Evolutionary conservation across 2,797 vertebrate species (phyloP), one percentile per base, ranked within the genome.

Genomic region (Aldrovandia affinis): DNA sequence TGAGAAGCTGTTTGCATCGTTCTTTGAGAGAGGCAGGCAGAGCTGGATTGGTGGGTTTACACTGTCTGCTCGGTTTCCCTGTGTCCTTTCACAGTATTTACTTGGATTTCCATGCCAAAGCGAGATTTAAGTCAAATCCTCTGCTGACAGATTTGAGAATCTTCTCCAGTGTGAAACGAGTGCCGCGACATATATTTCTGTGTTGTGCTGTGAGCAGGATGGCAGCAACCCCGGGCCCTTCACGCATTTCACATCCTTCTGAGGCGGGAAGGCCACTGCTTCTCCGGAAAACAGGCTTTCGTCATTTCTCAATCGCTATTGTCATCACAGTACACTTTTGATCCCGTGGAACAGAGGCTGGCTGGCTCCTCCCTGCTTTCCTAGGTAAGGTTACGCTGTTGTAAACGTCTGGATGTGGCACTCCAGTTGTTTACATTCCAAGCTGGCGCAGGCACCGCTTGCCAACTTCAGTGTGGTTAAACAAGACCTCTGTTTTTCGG

Each of bases 111-210:
- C 87, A 88, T 89, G 91, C 91, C 90, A 94, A 92, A 90, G 90
- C 91, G 90, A 93, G 93, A 95, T 95, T 94, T 94, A 90, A 88
- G 89, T 90, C 92, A 91, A 94, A 93, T 89, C 91, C 87, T 88
- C 86, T 88, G 90, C 88, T 94, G 94, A 94, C 93, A 93, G 93
- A 92, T 84, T 89, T 86, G 90, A 92, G 92, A 93, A 93, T 88
- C 91, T 93, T 89, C 84, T 86, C 89, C 81, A 92, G 94, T 92
- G 93, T 94, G 90, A 94, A 93, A 92, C 90, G 87, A 89, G 90
- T 88, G 84, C 85, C 61, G 61, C 81, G 83, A 86, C 73, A 84
- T 73, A 78, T 80, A 85, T 83, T 88, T 77, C 77, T 85, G 57
- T 77, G 42, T 81, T 82, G 39, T 59, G n/a, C 14, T 30, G 30